These are phyloP conservation scores for Carcina quercana DNA, from an alignment of 2,888 invertebrate species.

Conservation along the genomic window DNA sequence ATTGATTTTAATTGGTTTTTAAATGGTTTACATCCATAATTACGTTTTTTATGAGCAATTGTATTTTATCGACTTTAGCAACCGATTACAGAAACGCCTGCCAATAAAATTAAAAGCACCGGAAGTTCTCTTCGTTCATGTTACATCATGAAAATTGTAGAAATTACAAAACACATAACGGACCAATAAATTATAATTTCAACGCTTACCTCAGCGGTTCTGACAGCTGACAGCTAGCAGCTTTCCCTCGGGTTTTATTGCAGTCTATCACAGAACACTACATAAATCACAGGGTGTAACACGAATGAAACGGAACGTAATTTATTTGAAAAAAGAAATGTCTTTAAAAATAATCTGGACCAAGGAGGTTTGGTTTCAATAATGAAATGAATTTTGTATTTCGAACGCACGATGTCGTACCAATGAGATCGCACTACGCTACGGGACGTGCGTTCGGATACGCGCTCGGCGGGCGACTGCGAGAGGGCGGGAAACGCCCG, in stretches of 20 bases:
- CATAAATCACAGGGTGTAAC: constrained; percentile 33
- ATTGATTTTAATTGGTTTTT: too few species aligned
- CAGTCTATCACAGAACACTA: constrained; percentile 33
- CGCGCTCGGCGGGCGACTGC: constrained; percentile 34
- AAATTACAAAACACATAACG: constrained; percentile 7
- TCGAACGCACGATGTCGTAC: constrained; percentile 30
- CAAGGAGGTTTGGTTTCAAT: too few species aligned
- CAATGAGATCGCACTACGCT: constrained; percentile 23
- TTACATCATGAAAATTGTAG: too few species aligned
- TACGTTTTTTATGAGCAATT: too few species aligned
- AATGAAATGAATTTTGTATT: constrained; percentile 18
- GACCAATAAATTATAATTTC: constrained; percentile 29
- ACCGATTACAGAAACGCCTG: too few species aligned
- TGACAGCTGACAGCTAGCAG: constrained; percentile 55
- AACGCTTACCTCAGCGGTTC: constrained; percentile 52
- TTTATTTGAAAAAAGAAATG: constrained; percentile 16
- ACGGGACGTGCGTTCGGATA: constrained; percentile 26
- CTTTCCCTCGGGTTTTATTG: constrained; percentile 31
- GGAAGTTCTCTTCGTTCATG: too few species aligned
- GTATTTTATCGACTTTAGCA: too few species aligned
- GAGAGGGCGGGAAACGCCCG: constrained; percentile 40
- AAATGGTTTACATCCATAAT: too few species aligned
- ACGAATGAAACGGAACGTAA: constrained; percentile 1
- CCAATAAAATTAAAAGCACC: too few species aligned
- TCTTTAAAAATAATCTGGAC: constrained; percentile 16